Percentiles rank a stretch among this genome's conserved stretches.
phyloP scores from a whole-genome alignment of 2,113 vertebrate genomes.

The Hypocryptadius cinnamomeus region DNA sequence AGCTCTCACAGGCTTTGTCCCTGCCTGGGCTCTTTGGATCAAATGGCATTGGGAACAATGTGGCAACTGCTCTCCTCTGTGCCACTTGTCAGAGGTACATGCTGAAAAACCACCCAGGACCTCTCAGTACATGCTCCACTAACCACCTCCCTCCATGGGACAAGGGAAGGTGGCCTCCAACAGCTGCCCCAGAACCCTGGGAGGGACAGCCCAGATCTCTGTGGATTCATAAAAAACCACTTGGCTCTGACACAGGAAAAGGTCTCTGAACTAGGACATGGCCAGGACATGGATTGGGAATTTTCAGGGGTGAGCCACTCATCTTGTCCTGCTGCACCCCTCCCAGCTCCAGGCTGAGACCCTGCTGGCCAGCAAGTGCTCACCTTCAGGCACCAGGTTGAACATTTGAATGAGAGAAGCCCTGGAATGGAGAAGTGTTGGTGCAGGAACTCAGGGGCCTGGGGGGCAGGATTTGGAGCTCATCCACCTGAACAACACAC shows the following conservation, averaged over 20 bases:
- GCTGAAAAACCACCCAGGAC: not conserved
- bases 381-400: not conserved
- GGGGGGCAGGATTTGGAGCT: not conserved
- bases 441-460: not conserved
- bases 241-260: not conserved
- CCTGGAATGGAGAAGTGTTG: not conserved
- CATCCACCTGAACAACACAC: not conserved
- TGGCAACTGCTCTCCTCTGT: not conserved
- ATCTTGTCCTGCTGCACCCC: not conserved
- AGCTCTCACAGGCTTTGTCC: not conserved
- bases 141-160: not conserved
- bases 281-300: not conserved
- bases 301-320: not conserved
- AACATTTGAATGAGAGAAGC: fast-evolving
- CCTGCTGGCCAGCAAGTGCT: not conserved
- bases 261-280: not conserved
- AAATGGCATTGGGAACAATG: not conserved
- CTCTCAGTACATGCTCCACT: not conserved
- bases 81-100: not conserved
- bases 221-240: not conserved
- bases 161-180: not conserved
- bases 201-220: not conserved
- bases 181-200: not conserved
- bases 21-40: not conserved
- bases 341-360: not conserved